Conservation (phyloP, 1,140 invertebrate genomes). For the Helicorthomorpha holstii region DNA sequence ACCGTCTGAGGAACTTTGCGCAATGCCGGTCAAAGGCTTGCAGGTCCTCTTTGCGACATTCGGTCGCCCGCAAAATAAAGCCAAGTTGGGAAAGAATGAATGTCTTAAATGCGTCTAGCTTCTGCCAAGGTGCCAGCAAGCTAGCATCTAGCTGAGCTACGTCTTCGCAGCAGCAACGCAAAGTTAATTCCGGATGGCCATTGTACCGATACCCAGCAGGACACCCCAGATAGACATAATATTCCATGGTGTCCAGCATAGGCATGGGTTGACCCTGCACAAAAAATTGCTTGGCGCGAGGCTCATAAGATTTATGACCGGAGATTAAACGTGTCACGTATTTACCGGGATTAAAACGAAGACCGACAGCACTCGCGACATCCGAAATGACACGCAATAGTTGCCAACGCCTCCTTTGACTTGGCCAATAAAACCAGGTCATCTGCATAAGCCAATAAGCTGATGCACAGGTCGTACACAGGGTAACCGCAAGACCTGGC, state of each 20-base stretch:
- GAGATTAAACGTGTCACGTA: conserved; percentile 2
- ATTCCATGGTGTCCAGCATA: too few species aligned
- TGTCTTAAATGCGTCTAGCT: conserved; percentile 5
- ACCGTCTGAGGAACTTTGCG: too few species aligned
- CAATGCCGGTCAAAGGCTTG: not conserved
- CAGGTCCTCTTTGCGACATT: not conserved
- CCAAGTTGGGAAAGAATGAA: conserved; percentile 1
- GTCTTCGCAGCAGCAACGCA: not conserved
- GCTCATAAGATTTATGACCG: not conserved
- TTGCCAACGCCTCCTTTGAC: conserved; percentile 1
- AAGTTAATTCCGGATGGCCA: too few species aligned
- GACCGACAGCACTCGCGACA: too few species aligned
- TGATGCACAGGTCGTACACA: not conserved
- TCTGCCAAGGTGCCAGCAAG: conserved; percentile 8
- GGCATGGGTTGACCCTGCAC: not conserved
- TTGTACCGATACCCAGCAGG: not conserved
- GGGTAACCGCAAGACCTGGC: too few species aligned
- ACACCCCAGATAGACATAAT: not conserved
- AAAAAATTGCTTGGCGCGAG: not conserved
- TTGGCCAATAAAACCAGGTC: conserved; percentile 7
- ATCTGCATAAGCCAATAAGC: too few species aligned
- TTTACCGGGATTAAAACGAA: too few species aligned
- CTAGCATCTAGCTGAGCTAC: not conserved
- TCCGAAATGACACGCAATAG: conserved; percentile 10
- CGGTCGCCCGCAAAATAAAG: not conserved